Conservation (phyloP, 2,113 vertebrate genomes). For the Limanda limanda region DNA sequence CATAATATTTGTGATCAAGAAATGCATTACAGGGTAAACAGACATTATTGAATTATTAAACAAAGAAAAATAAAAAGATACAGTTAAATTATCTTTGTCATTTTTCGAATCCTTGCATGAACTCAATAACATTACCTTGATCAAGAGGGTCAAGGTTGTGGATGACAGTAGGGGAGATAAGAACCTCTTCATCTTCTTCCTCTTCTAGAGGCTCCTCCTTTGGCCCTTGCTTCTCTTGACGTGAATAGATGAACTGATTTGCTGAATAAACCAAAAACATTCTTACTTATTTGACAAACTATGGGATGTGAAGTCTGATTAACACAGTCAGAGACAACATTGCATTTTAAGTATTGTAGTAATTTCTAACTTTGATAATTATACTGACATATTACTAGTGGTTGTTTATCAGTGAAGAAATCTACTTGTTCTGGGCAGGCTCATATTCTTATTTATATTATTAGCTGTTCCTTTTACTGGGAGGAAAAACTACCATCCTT, state of each 20-base stretch:
- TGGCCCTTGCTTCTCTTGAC: slow-evolving; percentile 85
- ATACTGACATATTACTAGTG: too few relatives aligned
- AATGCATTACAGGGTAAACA: background rate
- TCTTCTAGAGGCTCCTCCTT: slow-evolving; percentile 89
- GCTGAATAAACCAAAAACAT: slow-evolving; percentile 79
- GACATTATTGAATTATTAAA: too few relatives aligned
- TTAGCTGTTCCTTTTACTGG: too few relatives aligned
- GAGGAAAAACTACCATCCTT: too few relatives aligned
- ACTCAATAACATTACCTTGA: slow-evolving; percentile 84
- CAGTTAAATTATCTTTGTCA: too few relatives aligned
- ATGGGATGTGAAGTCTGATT: background rate
- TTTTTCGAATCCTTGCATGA: too few relatives aligned
- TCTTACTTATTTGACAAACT: background rate
- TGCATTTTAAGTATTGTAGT: too few relatives aligned
- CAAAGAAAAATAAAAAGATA: background rate
- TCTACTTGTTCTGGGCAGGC: too few relatives aligned
- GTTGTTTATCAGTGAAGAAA: too few relatives aligned
- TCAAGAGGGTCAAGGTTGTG: slow-evolving; percentile 86
- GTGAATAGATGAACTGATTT: slow-evolving; percentile 98
- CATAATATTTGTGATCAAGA: background rate
- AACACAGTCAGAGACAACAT: too few relatives aligned
- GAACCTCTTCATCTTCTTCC: slow-evolving; percentile 83
- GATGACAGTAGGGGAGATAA: slow-evolving; percentile 73
- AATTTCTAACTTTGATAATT: too few relatives aligned
- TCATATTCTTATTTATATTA: too few relatives aligned